phyloP scores from a whole-genome alignment of 2,113 vertebrate genomes.

The Poeciliopsis occidentalis region DNA sequence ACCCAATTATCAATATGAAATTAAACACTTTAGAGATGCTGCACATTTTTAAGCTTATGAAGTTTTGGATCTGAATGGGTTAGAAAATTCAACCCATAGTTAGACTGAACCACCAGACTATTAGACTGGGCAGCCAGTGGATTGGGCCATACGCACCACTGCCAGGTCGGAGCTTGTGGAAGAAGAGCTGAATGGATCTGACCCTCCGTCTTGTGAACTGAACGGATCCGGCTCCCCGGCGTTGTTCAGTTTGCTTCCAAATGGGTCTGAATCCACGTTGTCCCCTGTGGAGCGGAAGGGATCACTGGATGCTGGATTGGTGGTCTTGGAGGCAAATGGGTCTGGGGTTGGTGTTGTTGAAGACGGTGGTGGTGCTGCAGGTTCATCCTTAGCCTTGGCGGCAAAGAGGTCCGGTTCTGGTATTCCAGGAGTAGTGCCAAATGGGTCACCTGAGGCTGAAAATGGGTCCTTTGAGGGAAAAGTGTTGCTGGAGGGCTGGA shows the following conservation, averaged over 20 bases:
- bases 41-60: not conserved
- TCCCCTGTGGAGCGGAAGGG: conserved; percentile 61
- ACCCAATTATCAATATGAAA: not conserved
- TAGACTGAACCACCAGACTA: too few relatives aligned
- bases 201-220: conserved; percentile 53
- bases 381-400: conserved; percentile 40
- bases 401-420: conserved; percentile 72
- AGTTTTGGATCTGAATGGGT: not conserved
- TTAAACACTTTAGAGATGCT: not conserved
- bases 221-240: conserved; percentile 71
- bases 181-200: conserved; percentile 73
- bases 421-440: conserved; percentile 61
- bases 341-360: conserved; percentile 30
- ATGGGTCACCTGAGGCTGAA: conserved; percentile 72
- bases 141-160: conserved; percentile 50
- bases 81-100: not conserved
- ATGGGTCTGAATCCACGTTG: conserved; percentile 40
- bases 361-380: conserved; percentile 23
- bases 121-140: not conserved
- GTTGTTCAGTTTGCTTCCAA: conserved; percentile 54
- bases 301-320: conserved; percentile 52
- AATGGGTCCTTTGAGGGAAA: conserved; percentile 85
- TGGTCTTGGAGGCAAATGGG: conserved; percentile 56
- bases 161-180: conserved; percentile 54
- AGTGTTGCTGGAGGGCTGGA: conserved; percentile 81